Percentiles rank a stretch among this genome's conserved stretches.
phyloP scores from a whole-genome alignment of 2,888 invertebrate genomes.

The Rhamnusium bicolor region DNA sequence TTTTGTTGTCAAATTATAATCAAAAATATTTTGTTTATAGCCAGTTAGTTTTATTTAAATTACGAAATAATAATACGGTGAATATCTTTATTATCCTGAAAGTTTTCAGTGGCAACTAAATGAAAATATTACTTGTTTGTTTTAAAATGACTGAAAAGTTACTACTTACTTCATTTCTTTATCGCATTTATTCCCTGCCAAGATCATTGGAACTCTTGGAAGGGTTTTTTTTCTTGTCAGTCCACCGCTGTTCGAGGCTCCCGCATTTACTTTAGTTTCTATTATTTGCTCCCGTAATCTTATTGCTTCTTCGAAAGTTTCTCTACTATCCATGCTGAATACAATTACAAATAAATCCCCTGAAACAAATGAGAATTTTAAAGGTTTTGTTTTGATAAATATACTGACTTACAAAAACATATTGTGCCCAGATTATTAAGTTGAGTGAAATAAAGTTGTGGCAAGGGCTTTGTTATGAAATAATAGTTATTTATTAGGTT shows the following conservation, averaged over 20 bases:
- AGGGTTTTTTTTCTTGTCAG: constrained; percentile 75
- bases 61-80: too few species aligned
- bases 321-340: constrained; percentile 88
- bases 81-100: too few species aligned
- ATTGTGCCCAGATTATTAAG: too few species aligned
- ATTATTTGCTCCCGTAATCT: constrained; percentile 86
- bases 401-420: not conserved
- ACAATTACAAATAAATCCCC: constrained; percentile 80
- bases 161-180: constrained; percentile 81
- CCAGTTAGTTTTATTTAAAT: too few species aligned
- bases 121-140: not conserved
- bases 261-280: constrained; percentile 86
- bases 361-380: constrained; percentile 49
- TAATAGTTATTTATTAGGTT: too few species aligned
- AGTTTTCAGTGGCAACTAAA: not conserved
- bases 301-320: constrained; percentile 88
- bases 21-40: too few species aligned
- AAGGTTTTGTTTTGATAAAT: constrained; percentile 3
- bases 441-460: too few species aligned
- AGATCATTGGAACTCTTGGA: constrained; percentile 87
- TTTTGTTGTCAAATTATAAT: too few species aligned
- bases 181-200: constrained; percentile 92
- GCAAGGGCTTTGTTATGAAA: too few species aligned
- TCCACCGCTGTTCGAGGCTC: constrained; percentile 75
- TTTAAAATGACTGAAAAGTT: not conserved